A percentile compares a stretch with the other conserved stretches of the same genome.
These are phyloP conservation scores for Cacoxenus indagator DNA, from an alignment of 2,888 invertebrate genomes.

Conservation along the genomic window DNA sequence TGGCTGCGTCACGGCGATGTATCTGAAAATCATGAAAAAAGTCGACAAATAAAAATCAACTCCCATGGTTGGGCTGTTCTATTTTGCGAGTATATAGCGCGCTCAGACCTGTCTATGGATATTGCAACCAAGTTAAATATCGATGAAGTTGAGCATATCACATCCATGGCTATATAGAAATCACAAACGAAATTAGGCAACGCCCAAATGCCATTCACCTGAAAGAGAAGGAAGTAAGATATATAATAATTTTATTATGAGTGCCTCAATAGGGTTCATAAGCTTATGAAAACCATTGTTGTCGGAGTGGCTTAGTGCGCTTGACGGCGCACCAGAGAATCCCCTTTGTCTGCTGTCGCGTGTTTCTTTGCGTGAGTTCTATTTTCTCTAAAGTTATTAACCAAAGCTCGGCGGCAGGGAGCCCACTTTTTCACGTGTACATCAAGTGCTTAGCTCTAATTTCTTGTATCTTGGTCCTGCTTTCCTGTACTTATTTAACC, in stretches of 20 bases:
- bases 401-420: too few relatives aligned
- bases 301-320: too few relatives aligned
- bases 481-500: too few relatives aligned
- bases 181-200: slow-evolving; percentile 93
- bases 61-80: neutral
- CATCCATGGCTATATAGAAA: slow-evolving; percentile 98
- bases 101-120: slow-evolving; percentile 94
- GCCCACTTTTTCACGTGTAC: too few relatives aligned
- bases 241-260: neutral
- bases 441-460: too few relatives aligned
- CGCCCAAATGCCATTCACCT: slow-evolving; percentile 92
- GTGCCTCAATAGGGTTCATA: neutral
- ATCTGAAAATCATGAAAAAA: slow-evolving; percentile 76
- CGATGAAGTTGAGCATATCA: slow-evolving; percentile 96
- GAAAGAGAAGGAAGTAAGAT: slow-evolving; percentile 65
- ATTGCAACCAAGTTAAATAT: slow-evolving; percentile 98
- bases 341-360: too few relatives aligned
- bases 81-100: too few relatives aligned
- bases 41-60: neutral
- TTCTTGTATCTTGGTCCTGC: too few relatives aligned
- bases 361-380: too few relatives aligned
- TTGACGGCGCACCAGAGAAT: too few relatives aligned
- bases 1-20: slow-evolving; percentile 98
- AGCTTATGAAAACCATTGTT: too few relatives aligned
- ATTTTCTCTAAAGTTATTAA: too few relatives aligned